These are phyloP conservation scores for Notoglanidium macrostoma DNA, from an alignment of 2,797 vertebrate species.

Conservation along the genomic window DNA sequence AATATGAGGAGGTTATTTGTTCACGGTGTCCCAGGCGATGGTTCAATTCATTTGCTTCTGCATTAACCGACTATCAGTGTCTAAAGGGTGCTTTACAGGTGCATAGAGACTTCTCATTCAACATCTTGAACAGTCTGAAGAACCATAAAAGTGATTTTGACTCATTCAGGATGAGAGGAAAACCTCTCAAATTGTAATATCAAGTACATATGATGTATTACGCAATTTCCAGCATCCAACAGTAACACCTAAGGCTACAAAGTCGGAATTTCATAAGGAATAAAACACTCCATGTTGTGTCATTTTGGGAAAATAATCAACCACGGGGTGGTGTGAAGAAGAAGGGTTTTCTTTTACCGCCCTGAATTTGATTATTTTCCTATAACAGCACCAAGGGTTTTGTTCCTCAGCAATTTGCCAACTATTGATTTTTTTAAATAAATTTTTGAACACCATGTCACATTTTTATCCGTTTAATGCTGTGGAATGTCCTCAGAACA, in stretches of 20 bases:
- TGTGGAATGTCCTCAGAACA: neutral
- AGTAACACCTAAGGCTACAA: neutral
- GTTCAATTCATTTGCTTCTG: neutral
- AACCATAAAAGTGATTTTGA: neutral
- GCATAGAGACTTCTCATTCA: neutral
- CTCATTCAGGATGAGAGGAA: neutral
- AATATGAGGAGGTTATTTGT: slow-evolving; percentile 36
- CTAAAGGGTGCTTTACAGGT: neutral
- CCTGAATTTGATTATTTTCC: too few species aligned
- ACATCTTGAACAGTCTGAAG: neutral
- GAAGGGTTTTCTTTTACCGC: neutral
- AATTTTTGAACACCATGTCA: neutral
- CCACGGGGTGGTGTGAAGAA: neutral
- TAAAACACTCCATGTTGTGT: neutral
- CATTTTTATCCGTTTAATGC: neutral
- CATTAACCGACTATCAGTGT: neutral
- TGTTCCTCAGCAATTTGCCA: neutral
- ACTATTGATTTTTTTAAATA: neutral
- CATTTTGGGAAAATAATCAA: neutral
- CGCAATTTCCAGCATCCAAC: neutral
- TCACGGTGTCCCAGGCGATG: slow-evolving; percentile 54
- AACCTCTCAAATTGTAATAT: neutral
- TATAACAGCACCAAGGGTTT: neutral
- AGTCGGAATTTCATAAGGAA: neutral
- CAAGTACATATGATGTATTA: neutral